A percentile compares a stretch with the other conserved stretches of the same genome.
phyloP scores from a whole-genome alignment of 2,797 vertebrate species.

The Halcyon badia region DNA sequence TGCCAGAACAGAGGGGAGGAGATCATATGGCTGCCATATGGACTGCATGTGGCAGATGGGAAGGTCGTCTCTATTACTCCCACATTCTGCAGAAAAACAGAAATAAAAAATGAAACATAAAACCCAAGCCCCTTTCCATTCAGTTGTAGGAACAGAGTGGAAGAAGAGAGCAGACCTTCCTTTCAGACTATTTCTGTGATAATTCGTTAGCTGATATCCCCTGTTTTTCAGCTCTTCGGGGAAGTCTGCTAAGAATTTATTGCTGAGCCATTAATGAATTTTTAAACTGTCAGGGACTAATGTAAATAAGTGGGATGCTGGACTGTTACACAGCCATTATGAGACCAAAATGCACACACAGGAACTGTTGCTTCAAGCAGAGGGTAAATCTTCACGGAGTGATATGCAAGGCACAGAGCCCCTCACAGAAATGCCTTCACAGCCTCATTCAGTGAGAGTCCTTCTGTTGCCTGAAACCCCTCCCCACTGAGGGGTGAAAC shows the following conservation, averaged over 20 bases:
- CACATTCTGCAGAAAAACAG: background rate
- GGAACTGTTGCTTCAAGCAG: slow-evolving; percentile 68
- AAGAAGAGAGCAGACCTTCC: background rate
- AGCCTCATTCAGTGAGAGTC: background rate
- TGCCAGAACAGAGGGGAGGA: background rate
- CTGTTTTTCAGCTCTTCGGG: slow-evolving; percentile 37
- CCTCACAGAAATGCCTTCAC: slow-evolving; percentile 35
- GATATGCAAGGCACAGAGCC: background rate
- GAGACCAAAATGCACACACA: slow-evolving; percentile 61
- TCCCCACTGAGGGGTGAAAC: background rate
- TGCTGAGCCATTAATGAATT: slow-evolving; percentile 75
- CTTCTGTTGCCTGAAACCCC: background rate
- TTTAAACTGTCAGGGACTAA: slow-evolving; percentile 75
- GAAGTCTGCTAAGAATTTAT: slow-evolving; percentile 62
- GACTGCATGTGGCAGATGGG: slow-evolving; percentile 2
- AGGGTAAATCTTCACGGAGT: slow-evolving; percentile 64
- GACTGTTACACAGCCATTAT: slow-evolving; percentile 67
- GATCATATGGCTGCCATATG: slow-evolving; percentile 6
- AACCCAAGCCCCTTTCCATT: background rate
- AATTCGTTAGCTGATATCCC: slow-evolving; percentile 63
- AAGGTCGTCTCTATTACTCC: background rate
- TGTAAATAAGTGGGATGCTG: slow-evolving; percentile 68
- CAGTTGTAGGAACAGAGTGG: background rate
- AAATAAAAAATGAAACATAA: background rate
- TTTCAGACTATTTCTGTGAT: background rate